Percentiles rank a stretch among this genome's conserved stretches.
Evolutionary conservation across 2,113 vertebrate genomes (phyloP).

Genomic region (Albula glossodonta): DNA sequence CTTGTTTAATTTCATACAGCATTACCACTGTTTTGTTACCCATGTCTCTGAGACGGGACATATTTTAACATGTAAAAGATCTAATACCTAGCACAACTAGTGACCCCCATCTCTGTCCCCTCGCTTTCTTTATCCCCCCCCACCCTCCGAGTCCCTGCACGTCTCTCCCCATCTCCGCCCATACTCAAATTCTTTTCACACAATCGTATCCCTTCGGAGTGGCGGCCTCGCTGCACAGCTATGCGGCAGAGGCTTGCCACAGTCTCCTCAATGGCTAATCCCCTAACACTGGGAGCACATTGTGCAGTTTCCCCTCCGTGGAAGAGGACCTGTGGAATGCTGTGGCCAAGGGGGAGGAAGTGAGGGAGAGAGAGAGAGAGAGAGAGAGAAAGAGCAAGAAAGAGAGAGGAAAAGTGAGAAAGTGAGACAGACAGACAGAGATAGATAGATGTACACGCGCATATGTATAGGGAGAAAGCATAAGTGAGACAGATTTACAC

Average conservation of each 20-base stretch:
- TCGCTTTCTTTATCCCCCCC: slow-evolving; percentile 18
- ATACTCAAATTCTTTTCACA: slow-evolving; percentile 44
- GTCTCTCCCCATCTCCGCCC: slow-evolving; percentile 41
- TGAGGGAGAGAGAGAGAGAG: slow-evolving; percentile 71
- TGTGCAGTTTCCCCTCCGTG: slow-evolving; percentile 68
- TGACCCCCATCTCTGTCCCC: slow-evolving; percentile 3
- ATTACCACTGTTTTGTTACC: background rate
- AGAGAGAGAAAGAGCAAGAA: slow-evolving; percentile 66
- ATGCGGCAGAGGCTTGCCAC: slow-evolving; percentile 54
- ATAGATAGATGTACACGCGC: slow-evolving; percentile 1
- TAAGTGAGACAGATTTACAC: slow-evolving; percentile 63
- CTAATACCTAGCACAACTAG: slow-evolving; percentile 10
- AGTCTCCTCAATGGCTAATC: slow-evolving; percentile 77
- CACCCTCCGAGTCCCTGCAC: background rate
- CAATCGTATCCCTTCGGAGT: slow-evolving; percentile 34
- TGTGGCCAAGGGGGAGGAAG: slow-evolving; percentile 64
- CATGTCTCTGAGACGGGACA: background rate
- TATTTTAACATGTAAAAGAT: slow-evolving; percentile 11
- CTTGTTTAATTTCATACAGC: slow-evolving; percentile 2
- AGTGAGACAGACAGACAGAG: slow-evolving; percentile 50
- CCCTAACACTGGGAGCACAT: slow-evolving; percentile 74
- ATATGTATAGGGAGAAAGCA: slow-evolving; percentile 45
- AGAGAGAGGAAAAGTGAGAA: slow-evolving; percentile 52
- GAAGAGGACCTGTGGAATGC: slow-evolving; percentile 74
- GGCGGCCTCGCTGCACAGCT: slow-evolving; percentile 49